A percentile compares a stretch with the other conserved stretches of the same genome.
These are phyloP conservation scores for Stomorhina lunata DNA, from an alignment of 2,888 invertebrate species.

Conservation along the genomic window DNA sequence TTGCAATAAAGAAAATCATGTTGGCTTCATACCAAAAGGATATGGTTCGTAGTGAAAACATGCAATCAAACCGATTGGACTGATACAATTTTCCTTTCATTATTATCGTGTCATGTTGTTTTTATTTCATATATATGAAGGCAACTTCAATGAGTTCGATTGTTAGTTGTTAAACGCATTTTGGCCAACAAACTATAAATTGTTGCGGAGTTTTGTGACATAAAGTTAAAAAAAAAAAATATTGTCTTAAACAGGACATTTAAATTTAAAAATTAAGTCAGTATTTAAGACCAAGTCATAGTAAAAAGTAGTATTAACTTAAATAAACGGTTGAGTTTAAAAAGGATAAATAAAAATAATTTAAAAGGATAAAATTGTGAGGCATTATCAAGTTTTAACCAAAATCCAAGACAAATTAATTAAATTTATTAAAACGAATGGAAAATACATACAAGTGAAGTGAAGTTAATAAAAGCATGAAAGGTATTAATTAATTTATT, in stretches of 20 bases:
- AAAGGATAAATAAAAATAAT: neutral
- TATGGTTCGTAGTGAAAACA: conserved; percentile 12
- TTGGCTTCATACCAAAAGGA: conserved; percentile 28
- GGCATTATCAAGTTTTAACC: no score
- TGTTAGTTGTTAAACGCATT: conserved; percentile 61
- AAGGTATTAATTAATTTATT: conserved; percentile 16
- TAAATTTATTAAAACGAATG: neutral
- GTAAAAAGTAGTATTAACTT: neutral
- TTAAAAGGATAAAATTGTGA: neutral
- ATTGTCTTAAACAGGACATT: neutral
- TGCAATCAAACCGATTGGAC: conserved; percentile 6
- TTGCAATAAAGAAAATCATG: conserved; percentile 34
- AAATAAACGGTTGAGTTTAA: neutral
- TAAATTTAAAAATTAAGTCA: neutral
- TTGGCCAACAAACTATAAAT: conserved; percentile 36
- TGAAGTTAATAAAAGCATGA: neutral
- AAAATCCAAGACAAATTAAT: neutral
- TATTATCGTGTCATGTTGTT: neutral
- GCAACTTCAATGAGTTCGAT: conserved; percentile 54
- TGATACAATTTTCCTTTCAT: conserved; percentile 45
- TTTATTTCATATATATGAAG: conserved; percentile 42
- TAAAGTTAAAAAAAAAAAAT: conserved; percentile 17
- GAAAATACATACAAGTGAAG: neutral
- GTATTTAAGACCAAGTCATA: conserved; percentile 7
- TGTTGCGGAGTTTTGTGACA: conserved; percentile 41